Evolutionary conservation across 2,888 invertebrate genomes (phyloP).

Genomic region (Pilophorus perplexus): DNA sequence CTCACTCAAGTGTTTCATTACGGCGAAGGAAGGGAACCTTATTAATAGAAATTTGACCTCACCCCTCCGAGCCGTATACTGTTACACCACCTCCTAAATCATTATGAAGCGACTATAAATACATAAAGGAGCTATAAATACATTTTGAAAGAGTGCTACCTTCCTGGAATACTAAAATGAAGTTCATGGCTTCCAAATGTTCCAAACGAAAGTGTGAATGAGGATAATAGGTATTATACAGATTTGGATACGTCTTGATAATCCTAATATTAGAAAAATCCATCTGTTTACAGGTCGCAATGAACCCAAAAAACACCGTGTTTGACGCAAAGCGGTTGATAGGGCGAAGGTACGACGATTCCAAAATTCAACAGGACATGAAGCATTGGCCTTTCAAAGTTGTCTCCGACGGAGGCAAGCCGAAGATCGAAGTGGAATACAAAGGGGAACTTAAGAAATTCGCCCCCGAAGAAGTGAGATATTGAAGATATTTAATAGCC

Average conservation of each 20-base stretch:
- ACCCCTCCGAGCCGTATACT: background rate
- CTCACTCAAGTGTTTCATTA: too few relatives aligned
- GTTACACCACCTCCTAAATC: background rate
- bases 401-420: constrained; percentile 63
- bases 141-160: too few relatives aligned
- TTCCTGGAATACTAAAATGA: too few relatives aligned
- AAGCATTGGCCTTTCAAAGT: constrained; percentile 82
- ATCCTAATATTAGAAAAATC: too few relatives aligned
- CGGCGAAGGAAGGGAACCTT: background rate
- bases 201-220: too few relatives aligned
- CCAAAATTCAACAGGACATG: constrained; percentile 73
- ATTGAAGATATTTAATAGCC: background rate
- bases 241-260: too few relatives aligned
- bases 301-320: constrained; percentile 72
- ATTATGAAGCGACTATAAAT: too few relatives aligned
- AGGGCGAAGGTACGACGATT: constrained; percentile 67
- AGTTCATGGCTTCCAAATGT: too few relatives aligned
- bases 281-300: constrained; percentile 58
- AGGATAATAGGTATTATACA: too few relatives aligned
- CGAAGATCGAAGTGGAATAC: constrained; percentile 64
- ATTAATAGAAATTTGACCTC: constrained; percentile 3
- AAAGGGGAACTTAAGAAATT: constrained; percentile 65
- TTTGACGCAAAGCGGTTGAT: constrained; percentile 64
- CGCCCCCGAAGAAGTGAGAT: constrained; percentile 59
- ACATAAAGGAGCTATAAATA: too few relatives aligned